These are phyloP conservation scores for Bradynema listronoti DNA, from an alignment of 1,140 invertebrate genomes.

Conservation along the genomic window DNA sequence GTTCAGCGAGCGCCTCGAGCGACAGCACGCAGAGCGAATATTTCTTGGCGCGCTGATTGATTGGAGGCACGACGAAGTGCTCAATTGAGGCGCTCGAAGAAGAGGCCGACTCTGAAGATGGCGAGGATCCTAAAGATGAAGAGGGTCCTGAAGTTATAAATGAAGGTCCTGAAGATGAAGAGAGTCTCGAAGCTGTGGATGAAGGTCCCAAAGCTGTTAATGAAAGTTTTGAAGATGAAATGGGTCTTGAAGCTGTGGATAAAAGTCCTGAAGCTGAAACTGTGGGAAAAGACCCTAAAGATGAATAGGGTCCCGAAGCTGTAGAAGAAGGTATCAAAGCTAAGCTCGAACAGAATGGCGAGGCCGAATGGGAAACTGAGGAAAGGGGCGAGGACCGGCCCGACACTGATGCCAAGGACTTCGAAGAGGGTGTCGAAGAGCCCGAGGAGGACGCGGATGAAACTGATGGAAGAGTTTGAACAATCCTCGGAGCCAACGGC, in stretches of 20 bases:
- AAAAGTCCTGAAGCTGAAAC: not conserved
- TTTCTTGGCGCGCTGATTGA: conserved; percentile 41
- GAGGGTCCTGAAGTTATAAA: not conserved
- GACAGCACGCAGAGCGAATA: conserved; percentile 35
- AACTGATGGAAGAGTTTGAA: too few species aligned
- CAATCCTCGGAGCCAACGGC: too few species aligned
- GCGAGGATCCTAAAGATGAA: not conserved
- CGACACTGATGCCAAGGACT: too few species aligned
- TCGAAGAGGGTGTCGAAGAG: too few species aligned
- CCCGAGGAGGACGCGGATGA: too few species aligned
- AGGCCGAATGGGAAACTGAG: not conserved
- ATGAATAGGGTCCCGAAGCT: not conserved
- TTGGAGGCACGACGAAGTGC: not conserved
- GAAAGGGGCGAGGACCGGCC: too few species aligned
- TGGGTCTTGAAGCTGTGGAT: not conserved
- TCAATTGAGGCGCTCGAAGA: not conserved
- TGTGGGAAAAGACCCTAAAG: not conserved
- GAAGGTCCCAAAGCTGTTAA: not conserved
- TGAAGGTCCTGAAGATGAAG: too few species aligned
- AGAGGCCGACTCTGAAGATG: conserved; percentile 11
- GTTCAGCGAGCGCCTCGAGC: conserved; percentile 36
- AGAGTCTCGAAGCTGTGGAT: not conserved
- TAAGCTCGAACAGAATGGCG: not conserved
- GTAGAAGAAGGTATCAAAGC: not conserved
- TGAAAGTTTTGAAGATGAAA: conserved; percentile 1